A percentile compares a stretch with the other conserved stretches of the same genome.
Evolutionary conservation across 2,888 invertebrate genomes (phyloP).

Genomic region (Galerucella nymphaeae): DNA sequence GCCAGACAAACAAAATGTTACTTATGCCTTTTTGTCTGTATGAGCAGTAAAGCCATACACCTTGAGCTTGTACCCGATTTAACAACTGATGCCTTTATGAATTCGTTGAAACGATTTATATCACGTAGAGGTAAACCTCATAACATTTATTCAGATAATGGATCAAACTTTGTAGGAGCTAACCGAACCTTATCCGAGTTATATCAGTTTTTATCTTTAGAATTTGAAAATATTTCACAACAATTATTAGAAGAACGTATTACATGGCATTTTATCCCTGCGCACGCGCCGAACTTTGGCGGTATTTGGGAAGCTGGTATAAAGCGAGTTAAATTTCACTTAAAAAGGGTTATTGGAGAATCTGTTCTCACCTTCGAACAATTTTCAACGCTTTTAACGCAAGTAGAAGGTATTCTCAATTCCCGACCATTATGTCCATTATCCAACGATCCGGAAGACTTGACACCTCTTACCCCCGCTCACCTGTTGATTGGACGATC

Average conservation of each 20-base stretch:
- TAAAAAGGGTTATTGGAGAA: slow-evolving; percentile 44
- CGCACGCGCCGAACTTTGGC: too few relatives aligned
- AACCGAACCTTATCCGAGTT: background rate
- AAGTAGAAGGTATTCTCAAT: slow-evolving; percentile 54
- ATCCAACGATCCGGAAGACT: too few relatives aligned
- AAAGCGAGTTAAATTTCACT: background rate
- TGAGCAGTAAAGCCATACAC: too few relatives aligned
- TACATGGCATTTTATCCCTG: too few relatives aligned
- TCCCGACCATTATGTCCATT: slow-evolving; percentile 50
- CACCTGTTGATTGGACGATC: slow-evolving; percentile 51
- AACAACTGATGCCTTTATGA: too few relatives aligned
- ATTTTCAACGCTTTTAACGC: slow-evolving; percentile 45
- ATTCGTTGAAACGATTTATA: too few relatives aligned
- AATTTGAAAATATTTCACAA: background rate
- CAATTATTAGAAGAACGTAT: background rate
- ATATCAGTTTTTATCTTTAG: background rate
- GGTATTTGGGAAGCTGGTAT: background rate
- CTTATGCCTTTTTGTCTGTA: too few relatives aligned
- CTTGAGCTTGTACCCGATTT: too few relatives aligned
- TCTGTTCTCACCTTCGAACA: slow-evolving; percentile 48
- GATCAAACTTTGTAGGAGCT: too few relatives aligned
- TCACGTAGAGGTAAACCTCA: too few relatives aligned
- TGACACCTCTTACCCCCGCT: slow-evolving; percentile 40
- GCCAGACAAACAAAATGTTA: background rate
- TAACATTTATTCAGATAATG: too few relatives aligned